Conservation (phyloP, 2,888 invertebrate species). For the Dimorphilus gyrociliatus region DNA sequence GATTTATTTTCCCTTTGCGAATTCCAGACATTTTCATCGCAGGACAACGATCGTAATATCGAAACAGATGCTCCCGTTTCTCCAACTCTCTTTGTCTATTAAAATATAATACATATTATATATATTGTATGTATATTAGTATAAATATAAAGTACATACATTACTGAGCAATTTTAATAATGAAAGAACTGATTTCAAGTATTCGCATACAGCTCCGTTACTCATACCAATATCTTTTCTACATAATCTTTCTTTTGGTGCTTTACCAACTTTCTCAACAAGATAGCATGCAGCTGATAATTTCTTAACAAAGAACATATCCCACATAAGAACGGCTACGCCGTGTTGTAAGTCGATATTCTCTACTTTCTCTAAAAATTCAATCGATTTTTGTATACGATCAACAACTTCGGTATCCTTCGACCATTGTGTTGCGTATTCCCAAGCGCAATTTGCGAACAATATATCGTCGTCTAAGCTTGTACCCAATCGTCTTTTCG, state of each 20-base stretch:
- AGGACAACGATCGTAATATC: too few relatives aligned
- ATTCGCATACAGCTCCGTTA: too few relatives aligned
- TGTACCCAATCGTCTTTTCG: slow-evolving; percentile 57
- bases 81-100: too few relatives aligned
- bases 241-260: slow-evolving; percentile 68
- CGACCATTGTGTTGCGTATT: slow-evolving; percentile 71
- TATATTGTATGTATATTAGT: too few relatives aligned
- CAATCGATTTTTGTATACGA: slow-evolving; percentile 51
- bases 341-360: slow-evolving; percentile 52
- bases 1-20: too few relatives aligned
- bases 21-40: too few relatives aligned
- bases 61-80: too few relatives aligned
- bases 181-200: too few relatives aligned
- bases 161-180: too few relatives aligned
- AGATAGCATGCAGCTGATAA: slow-evolving; percentile 59
- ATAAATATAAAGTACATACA: too few relatives aligned
- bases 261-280: slow-evolving; percentile 56
- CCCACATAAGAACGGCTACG: slow-evolving; percentile 69
- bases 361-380: slow-evolving; percentile 51
- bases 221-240: slow-evolving; percentile 47
- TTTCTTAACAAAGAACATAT: slow-evolving; percentile 62
- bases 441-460: slow-evolving; percentile 75
- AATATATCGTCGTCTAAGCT: slow-evolving; percentile 63
- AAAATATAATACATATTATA: too few relatives aligned
- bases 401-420: slow-evolving; percentile 43